Conservation (phyloP, 2,797 vertebrate genomes). For the Enteromius anoplus region DNA sequence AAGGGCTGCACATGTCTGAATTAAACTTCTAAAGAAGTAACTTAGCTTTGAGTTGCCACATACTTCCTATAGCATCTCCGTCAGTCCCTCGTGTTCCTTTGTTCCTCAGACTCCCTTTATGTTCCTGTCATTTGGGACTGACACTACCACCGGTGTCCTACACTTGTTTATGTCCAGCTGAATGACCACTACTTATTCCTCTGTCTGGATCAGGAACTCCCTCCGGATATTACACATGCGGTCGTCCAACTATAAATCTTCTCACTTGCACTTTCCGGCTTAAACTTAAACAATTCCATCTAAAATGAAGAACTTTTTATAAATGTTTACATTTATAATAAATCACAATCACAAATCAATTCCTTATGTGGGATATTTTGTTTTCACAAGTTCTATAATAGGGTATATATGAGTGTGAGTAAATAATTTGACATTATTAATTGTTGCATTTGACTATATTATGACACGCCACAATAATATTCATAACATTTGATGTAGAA, state of each 20-base stretch:
- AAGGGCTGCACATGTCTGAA: background rate
- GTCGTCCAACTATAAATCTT: background rate
- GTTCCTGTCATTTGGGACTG: background rate
- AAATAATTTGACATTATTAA: too few species aligned
- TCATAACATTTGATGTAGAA: too few species aligned
- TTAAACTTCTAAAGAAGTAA: background rate
- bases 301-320: too few species aligned
- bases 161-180: constrained; percentile 1
- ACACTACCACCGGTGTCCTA: background rate
- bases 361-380: too few species aligned
- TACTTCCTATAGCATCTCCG: background rate
- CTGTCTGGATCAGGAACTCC: background rate
- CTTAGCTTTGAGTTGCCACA: constrained; percentile 7
- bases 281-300: background rate
- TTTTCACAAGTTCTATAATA: too few species aligned
- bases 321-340: too few species aligned
- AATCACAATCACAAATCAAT: too few species aligned
- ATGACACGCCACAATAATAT: too few species aligned
- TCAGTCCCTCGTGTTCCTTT: background rate
- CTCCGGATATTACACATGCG: background rate
- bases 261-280: background rate
- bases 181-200: constrained; percentile 7
- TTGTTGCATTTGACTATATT: too few species aligned
- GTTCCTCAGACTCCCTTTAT: constrained; percentile 1
- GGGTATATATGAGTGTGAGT: too few species aligned